phyloP scores from a whole-genome alignment of 2,797 vertebrate species.

The Peromyscus eremicus region DNA sequence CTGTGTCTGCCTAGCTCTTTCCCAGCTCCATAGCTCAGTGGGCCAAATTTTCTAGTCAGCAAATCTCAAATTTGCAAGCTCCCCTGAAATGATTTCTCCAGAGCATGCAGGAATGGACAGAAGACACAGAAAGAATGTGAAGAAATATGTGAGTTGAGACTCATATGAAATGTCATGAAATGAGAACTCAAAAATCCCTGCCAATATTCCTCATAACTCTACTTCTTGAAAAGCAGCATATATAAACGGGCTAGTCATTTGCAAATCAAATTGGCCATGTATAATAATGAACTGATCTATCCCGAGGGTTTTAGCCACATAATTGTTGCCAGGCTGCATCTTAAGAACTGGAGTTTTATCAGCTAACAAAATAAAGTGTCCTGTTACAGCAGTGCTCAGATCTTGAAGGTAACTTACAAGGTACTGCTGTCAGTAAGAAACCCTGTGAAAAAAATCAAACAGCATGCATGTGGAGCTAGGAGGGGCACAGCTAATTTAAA shows the following conservation, averaged over 20 bases:
- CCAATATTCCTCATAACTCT: neutral
- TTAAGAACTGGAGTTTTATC: neutral
- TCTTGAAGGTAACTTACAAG: neutral
- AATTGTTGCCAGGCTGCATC: neutral
- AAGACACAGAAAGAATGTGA: neutral
- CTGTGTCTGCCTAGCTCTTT: neutral
- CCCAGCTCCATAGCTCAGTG: neutral
- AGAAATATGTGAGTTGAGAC: neutral
- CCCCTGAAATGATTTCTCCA: neutral
- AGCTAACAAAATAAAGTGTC: neutral
- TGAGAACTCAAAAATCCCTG: neutral
- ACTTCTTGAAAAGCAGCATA: neutral
- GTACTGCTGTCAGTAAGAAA: neutral
- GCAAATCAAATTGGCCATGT: neutral
- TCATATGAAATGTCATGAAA: neutral
- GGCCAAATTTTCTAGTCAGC: neutral
- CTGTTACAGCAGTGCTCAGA: neutral
- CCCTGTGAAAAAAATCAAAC: neutral
- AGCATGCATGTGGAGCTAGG: neutral
- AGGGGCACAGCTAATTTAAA: neutral
- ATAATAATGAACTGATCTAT: neutral
- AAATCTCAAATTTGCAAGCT: neutral
- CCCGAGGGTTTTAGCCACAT: neutral
- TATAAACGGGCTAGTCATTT: neutral
- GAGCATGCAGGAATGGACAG: neutral